Percentiles rank a stretch among this genome's conserved stretches.
phyloP scores from a whole-genome alignment of 2,113 vertebrate species.

The Anarhynchus alexandrinus region DNA sequence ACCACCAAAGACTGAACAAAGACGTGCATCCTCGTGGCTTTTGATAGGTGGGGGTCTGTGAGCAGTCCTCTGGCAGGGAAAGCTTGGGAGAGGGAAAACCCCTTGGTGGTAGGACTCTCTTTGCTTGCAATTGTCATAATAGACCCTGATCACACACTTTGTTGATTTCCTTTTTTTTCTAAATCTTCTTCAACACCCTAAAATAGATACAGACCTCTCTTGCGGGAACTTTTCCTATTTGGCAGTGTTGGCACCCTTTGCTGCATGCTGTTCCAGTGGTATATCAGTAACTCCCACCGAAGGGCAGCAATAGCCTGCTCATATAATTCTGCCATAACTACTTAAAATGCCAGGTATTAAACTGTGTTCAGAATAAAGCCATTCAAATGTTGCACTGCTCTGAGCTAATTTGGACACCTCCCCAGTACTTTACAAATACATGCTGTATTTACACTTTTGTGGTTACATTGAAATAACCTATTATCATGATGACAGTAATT shows the following conservation, averaged over 20 bases:
- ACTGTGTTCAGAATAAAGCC: background rate
- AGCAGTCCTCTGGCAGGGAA: background rate
- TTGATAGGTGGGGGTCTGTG: background rate
- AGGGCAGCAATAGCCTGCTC: conserved; percentile 43
- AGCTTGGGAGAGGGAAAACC: background rate
- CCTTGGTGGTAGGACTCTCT: background rate
- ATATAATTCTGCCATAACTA: background rate
- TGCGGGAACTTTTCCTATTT: background rate
- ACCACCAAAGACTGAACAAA: too few relatives aligned
- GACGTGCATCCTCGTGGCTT: background rate
- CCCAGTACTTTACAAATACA: background rate
- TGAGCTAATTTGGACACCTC: background rate
- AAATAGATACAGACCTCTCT: background rate
- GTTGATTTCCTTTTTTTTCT: background rate
- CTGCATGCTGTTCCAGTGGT: background rate
- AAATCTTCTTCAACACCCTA: background rate
- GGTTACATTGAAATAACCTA: background rate
- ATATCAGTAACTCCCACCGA: background rate
- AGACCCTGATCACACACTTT: background rate
- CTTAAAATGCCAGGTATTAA: background rate
- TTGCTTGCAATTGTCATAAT: background rate
- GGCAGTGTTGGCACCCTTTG: background rate
- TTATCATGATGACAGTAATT: background rate
- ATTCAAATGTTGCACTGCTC: background rate
- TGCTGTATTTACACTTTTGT: background rate